Conservation (phyloP, 2,888 invertebrate genomes). For the Boloria selene region DNA sequence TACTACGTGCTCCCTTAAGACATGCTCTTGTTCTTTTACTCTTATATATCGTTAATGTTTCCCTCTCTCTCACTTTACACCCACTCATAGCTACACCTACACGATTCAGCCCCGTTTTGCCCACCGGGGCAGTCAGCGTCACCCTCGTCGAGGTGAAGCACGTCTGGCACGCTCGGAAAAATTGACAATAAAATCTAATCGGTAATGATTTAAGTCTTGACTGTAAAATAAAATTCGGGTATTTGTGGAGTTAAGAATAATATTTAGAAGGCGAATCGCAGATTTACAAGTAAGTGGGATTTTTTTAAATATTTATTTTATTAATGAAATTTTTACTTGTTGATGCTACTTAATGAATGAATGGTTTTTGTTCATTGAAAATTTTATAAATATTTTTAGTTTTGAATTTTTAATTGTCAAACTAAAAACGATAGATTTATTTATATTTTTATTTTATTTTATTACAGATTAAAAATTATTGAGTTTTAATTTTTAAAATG, state of each 20-base stretch:
- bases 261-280: conserved; percentile 1
- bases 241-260: conserved; percentile 15
- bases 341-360: neutral
- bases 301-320: neutral
- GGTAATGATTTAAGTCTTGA: conserved; percentile 27
- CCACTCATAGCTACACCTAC: conserved; percentile 60
- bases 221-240: conserved; percentile 26
- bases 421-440: no score
- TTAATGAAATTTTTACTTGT: conserved; percentile 8
- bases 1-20: conserved; percentile 59
- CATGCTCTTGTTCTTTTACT: conserved; percentile 46
- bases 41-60: conserved; percentile 35
- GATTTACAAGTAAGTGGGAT: conserved; percentile 2
- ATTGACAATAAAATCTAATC: conserved; percentile 37
- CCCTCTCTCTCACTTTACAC: conserved; percentile 61
- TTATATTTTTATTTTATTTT: no score
- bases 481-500: no score
- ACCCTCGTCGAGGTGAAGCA: conserved; percentile 53
- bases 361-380: no score
- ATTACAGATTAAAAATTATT: no score
- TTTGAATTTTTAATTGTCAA: no score
- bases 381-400: no score
- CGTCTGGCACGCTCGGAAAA: conserved; percentile 41
- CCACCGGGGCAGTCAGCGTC: conserved; percentile 56
- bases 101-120: conserved; percentile 62